These are phyloP conservation scores for Hemibagrus wyckioides DNA, from an alignment of 2,113 vertebrate genomes.

Conservation along the genomic window DNA sequence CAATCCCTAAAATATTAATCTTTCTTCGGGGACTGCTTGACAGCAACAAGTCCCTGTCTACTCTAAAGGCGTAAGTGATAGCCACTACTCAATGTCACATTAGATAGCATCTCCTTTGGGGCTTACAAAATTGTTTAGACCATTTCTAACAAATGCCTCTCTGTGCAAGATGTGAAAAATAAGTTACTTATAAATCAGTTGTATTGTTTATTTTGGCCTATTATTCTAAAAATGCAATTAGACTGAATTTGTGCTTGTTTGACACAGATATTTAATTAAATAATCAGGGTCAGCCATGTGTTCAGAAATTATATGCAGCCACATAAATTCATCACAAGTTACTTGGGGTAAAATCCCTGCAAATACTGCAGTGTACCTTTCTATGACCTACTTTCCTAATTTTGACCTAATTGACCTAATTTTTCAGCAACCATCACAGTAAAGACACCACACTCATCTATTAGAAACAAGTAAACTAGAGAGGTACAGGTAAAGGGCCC, in stretches of 20 bases:
- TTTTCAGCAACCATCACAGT: conserved; percentile 13
- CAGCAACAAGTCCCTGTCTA: background rate
- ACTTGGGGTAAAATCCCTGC: background rate
- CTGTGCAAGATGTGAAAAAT: background rate
- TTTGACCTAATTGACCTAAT: too few species aligned
- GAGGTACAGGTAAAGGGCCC: background rate
- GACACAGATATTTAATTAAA: background rate
- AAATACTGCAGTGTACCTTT: conserved; percentile 9
- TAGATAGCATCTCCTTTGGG: background rate
- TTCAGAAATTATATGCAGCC: background rate
- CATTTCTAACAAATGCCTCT: background rate
- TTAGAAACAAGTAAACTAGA: background rate
- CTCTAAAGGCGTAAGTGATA: background rate
- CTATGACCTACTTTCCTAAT: conserved; percentile 31
- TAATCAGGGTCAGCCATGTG: background rate
- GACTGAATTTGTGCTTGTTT: background rate
- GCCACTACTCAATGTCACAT: background rate
- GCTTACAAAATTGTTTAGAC: background rate
- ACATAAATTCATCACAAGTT: background rate
- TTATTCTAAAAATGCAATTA: background rate
- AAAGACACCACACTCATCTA: background rate
- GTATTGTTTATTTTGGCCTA: background rate
- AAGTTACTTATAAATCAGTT: background rate
- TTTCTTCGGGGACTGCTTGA: background rate
- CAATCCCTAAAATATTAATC: background rate